phyloP scores from a whole-genome alignment of 2,113 vertebrate species.

The Eptesicus fuscus region DNA sequence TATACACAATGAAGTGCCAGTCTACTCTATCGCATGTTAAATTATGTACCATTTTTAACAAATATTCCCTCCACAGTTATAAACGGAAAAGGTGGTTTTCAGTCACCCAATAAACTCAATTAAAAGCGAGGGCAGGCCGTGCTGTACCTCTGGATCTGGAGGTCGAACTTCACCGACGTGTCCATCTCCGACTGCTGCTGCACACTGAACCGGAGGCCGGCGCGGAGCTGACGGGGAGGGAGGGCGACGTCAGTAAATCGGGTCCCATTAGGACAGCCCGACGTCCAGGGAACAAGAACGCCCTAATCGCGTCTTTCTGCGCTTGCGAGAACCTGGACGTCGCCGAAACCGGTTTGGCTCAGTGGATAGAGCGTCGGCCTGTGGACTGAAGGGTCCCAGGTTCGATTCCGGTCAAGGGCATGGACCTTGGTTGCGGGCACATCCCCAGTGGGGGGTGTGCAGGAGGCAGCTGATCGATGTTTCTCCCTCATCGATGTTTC shows the following conservation, averaged over 20 bases:
- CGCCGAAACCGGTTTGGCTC: too few relatives aligned
- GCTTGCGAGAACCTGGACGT: neutral
- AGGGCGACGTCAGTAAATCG: neutral
- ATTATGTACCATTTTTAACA: neutral
- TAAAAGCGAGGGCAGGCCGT: neutral
- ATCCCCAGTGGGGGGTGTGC: too few relatives aligned
- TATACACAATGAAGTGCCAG: neutral
- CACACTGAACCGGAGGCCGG: constrained; percentile 93
- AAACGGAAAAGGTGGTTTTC: neutral
- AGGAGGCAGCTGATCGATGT: too few relatives aligned
- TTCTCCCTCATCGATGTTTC: too few relatives aligned
- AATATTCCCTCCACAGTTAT: neutral
- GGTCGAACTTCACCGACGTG: constrained; percentile 92
- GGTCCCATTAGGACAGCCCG: neutral
- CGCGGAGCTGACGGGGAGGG: constrained; percentile 82
- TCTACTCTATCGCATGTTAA: neutral
- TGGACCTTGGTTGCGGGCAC: too few relatives aligned
- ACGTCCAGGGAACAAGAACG: neutral
- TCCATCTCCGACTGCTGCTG: constrained; percentile 97
- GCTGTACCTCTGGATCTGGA: constrained; percentile 92
- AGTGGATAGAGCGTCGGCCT: too few relatives aligned
- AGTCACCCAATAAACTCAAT: too few relatives aligned
- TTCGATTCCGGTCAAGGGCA: too few relatives aligned
- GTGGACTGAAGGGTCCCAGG: too few relatives aligned
- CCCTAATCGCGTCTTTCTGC: neutral